Conservation (phyloP, 2,797 vertebrate species). For the Schizothorax lantsangensis region DNA sequence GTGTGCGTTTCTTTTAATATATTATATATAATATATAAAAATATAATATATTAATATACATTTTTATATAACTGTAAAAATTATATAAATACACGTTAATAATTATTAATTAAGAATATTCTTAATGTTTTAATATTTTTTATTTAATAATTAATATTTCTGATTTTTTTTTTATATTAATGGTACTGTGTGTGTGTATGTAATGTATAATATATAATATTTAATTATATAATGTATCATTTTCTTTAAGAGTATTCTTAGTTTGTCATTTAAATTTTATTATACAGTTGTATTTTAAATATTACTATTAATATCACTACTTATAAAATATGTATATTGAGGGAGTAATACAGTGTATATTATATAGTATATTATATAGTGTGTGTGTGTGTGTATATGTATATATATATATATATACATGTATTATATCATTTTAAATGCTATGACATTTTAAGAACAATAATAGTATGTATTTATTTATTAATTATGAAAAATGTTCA, state of each 20-base stretch:
- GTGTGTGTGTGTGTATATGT: too few species aligned
- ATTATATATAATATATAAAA: background rate
- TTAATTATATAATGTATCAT: too few species aligned
- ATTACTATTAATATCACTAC: too few species aligned
- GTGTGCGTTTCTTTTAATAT: background rate
- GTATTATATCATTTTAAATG: background rate
- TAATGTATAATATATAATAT: too few species aligned
- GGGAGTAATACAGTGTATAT: too few species aligned
- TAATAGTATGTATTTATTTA: background rate
- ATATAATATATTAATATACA: background rate
- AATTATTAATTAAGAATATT: background rate
- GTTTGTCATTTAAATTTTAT: too few species aligned
- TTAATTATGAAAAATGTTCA: background rate
- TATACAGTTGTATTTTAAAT: too few species aligned
- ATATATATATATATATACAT: background rate
- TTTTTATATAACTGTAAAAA: background rate
- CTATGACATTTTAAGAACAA: background rate
- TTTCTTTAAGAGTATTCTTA: too few species aligned
- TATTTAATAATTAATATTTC: too few species aligned
- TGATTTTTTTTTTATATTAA: too few species aligned
- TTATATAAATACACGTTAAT: background rate
- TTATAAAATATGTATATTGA: too few species aligned
- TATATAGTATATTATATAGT: background rate
- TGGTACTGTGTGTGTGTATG: too few species aligned
- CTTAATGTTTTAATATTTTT: background rate